These are phyloP conservation scores for Chrosomus eos DNA, from an alignment of 2,797 vertebrate species.

Conservation along the genomic window DNA sequence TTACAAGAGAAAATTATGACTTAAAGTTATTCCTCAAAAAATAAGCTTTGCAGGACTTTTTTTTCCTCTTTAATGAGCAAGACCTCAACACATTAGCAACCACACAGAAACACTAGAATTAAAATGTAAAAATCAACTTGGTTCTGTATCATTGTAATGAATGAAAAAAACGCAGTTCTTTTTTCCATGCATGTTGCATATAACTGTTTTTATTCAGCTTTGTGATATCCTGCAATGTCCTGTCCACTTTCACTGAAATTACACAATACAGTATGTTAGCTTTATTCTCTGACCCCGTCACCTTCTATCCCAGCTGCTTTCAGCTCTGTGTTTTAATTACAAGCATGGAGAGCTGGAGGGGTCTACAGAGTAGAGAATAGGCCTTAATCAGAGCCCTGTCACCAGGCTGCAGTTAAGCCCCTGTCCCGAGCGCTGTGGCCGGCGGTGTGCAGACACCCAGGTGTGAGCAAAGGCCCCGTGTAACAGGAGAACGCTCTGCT, in stretches of 20 bases:
- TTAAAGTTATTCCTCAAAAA: not conserved
- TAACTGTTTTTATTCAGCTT: not conserved
- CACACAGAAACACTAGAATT: not conserved
- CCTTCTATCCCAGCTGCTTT: conserved; percentile 64
- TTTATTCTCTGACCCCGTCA: conserved; percentile 57
- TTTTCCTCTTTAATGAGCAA: not conserved
- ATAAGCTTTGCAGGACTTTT: not conserved
- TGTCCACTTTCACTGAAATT: not conserved
- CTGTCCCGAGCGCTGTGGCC: conserved; percentile 72
- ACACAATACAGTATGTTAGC: not conserved
- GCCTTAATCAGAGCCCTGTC: conserved; percentile 77
- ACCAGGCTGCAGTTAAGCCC: conserved; percentile 79
- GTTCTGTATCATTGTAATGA: not conserved
- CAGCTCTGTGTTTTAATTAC: conserved; percentile 72
- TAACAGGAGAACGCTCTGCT: conserved; percentile 77
- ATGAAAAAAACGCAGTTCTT: not conserved
- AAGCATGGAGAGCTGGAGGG: conserved; percentile 38
- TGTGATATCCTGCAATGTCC: not conserved
- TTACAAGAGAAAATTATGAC: not conserved
- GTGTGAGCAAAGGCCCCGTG: conserved; percentile 79
- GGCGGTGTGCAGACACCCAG: conserved; percentile 72
- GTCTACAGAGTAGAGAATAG: conserved; percentile 68
- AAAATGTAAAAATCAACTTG: not conserved
- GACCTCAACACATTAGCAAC: not conserved
- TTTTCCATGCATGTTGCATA: not conserved